Conservation (phyloP, 2,797 vertebrate genomes). For the Prunella strophiata region DNA sequence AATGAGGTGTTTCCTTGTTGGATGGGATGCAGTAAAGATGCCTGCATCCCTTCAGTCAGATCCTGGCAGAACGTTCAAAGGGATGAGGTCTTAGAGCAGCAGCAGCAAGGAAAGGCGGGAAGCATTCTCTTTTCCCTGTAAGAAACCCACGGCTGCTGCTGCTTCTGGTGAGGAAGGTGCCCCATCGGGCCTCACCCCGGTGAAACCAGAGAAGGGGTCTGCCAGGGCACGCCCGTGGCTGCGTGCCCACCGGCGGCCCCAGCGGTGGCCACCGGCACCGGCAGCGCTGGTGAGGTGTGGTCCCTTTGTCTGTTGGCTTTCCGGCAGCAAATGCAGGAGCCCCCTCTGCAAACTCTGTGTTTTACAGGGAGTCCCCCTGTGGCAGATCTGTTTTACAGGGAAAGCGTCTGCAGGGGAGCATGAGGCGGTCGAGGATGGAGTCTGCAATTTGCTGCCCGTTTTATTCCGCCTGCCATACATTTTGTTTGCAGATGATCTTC, state of each 20-base stretch:
- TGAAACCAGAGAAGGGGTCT: neutral
- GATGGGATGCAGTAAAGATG: fast-evolving
- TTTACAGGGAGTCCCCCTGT: slow-evolving; percentile 1
- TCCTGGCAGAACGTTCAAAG: fast-evolving
- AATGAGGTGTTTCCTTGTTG: neutral
- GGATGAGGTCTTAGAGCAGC: neutral
- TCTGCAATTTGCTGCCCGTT: fast-evolving
- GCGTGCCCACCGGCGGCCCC: fast-evolving
- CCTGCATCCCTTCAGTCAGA: fast-evolving
- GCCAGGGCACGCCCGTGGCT: fast-evolving
- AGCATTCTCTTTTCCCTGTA: neutral
- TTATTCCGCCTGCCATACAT: neutral
- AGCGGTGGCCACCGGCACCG: fast-evolving
- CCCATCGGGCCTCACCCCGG: fast-evolving
- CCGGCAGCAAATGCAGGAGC: neutral
- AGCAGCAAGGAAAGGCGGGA: neutral
- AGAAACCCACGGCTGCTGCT: neutral
- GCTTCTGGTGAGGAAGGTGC: neutral
- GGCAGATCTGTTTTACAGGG: neutral
- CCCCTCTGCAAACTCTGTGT: neutral
- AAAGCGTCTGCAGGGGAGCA: neutral
- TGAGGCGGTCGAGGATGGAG: neutral
- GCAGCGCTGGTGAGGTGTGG: neutral
- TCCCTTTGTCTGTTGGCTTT: slow-evolving; percentile 40
- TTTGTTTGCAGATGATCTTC: neutral